Percentiles rank a stretch among this genome's conserved stretches.
phyloP scores from a whole-genome alignment of 2,797 vertebrate species.

The Taenioides sp. region DNA sequence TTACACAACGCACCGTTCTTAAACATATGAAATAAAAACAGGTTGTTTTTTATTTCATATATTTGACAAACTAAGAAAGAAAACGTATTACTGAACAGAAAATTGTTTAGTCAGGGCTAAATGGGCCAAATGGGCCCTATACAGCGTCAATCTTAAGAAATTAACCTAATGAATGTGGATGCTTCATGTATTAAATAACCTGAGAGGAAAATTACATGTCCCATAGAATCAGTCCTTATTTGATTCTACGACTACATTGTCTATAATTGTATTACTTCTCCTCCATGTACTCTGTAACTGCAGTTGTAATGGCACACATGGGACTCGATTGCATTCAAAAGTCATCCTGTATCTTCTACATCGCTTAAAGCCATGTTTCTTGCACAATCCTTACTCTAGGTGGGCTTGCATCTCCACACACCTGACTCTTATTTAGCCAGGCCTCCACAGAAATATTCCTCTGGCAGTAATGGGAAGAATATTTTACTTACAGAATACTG shows the following conservation, averaged over 20 bases:
- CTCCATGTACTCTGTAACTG: not conserved
- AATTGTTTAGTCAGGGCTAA: not conserved
- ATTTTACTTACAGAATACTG: too few species aligned
- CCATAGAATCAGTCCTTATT: not conserved
- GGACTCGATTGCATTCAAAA: not conserved
- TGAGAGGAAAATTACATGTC: not conserved
- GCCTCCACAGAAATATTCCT: too few species aligned
- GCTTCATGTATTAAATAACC: not conserved
- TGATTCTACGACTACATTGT: not conserved
- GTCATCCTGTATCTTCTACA: not conserved
- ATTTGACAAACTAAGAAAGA: not conserved
- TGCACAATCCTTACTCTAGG: too few species aligned
- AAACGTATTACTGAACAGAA: not conserved
- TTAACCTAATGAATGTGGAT: not conserved
- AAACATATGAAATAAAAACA: too few species aligned
- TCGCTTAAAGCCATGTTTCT: not conserved
- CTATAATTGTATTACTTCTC: slow-evolving; percentile 3
- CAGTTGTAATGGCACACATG: not conserved
- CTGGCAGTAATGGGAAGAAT: too few species aligned
- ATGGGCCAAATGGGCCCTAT: too few species aligned
- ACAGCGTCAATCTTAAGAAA: not conserved
- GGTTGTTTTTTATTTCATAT: too few species aligned
- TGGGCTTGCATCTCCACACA: too few species aligned
- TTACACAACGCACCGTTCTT: too few species aligned
- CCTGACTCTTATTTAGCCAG: too few species aligned